phyloP scores from a whole-genome alignment of 2,888 invertebrate species.

The Muschampia plurimacula region DNA sequence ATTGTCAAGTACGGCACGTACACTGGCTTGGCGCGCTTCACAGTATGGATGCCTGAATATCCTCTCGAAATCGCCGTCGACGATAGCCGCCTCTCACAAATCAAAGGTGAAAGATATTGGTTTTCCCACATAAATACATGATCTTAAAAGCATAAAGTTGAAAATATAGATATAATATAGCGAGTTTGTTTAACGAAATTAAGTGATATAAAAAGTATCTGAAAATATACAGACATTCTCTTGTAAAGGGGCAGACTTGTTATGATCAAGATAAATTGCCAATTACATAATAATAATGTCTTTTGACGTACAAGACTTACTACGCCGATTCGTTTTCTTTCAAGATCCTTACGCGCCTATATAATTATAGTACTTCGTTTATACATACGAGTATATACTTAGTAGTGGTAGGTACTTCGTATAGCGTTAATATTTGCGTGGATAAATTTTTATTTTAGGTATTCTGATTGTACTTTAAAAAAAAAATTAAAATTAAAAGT shows the following conservation, averaged over 20 bases:
- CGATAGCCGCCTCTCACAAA: constrained; percentile 95
- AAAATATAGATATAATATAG: too few relatives aligned
- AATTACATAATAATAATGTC: background rate
- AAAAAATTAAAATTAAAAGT: too few relatives aligned
- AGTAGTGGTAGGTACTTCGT: background rate
- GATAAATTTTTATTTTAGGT: too few relatives aligned
- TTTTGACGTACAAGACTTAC: background rate
- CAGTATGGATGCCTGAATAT: constrained; percentile 98
- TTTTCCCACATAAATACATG: background rate
- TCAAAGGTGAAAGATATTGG: constrained; percentile 84
- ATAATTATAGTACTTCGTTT: too few relatives aligned
- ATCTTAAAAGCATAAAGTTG: too few relatives aligned
- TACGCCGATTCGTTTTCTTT: background rate
- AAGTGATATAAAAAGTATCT: background rate
- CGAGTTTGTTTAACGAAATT: too few relatives aligned
- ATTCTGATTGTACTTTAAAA: too few relatives aligned
- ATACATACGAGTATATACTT: too few relatives aligned
- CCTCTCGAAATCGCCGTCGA: constrained; percentile 95
- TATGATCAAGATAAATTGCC: background rate
- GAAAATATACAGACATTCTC: background rate
- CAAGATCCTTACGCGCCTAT: background rate
- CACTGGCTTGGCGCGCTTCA: constrained; percentile 94
- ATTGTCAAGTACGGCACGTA: too few relatives aligned
- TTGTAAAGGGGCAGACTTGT: background rate
- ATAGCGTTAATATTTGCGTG: too few relatives aligned